phyloP scores from a whole-genome alignment of 2,888 invertebrate genomes.

The Buathra laborator region DNA sequence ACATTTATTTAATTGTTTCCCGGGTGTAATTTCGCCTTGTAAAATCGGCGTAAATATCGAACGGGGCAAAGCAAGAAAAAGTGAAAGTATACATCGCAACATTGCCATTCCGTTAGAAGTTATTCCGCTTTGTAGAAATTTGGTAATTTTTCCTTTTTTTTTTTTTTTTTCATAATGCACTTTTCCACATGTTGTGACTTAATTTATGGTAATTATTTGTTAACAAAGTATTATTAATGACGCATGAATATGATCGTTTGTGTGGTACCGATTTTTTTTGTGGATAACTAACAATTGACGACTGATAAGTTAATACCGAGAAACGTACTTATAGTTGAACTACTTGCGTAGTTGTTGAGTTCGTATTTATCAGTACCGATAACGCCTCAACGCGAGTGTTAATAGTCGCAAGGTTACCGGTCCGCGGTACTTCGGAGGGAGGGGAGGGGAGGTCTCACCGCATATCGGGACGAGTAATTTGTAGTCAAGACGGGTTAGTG shows the following conservation, averaged over 20 bases:
- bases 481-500: slow-evolving; percentile 24
- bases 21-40: not conserved
- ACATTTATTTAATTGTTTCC: slow-evolving; percentile 18
- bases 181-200: not conserved
- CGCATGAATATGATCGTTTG: slow-evolving; percentile 5
- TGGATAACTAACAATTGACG: not conserved
- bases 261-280: not conserved
- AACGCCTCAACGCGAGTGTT: not conserved
- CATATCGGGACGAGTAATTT: slow-evolving; percentile 9
- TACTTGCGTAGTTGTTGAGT: not conserved
- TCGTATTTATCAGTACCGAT: slow-evolving; percentile 18
- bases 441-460: not conserved
- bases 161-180: not conserved
- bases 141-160: not conserved
- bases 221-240: not conserved
- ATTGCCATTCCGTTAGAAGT: slow-evolving; percentile 23
- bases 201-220: not conserved
- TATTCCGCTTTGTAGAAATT: not conserved
- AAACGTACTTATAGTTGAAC: not conserved
- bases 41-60: slow-evolving; percentile 24
- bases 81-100: slow-evolving; percentile 45
- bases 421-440: not conserved
- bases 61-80: slow-evolving; percentile 25
- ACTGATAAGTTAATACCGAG: not conserved
- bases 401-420: slow-evolving; percentile 1